phyloP scores from a whole-genome alignment of 2,888 invertebrate genomes.

The Eristalis intricaria region DNA sequence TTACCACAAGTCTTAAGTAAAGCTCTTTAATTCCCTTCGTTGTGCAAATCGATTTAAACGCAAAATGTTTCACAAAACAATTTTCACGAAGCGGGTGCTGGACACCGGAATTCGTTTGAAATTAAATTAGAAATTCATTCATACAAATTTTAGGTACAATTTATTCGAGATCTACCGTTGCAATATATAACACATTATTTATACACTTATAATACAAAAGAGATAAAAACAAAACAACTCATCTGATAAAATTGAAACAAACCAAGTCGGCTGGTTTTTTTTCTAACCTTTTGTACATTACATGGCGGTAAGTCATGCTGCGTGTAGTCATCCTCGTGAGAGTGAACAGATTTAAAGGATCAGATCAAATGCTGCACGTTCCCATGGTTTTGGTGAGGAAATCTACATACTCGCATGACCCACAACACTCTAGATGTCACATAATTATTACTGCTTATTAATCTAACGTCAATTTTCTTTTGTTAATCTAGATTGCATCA shows the following conservation, averaged over 20 bases:
- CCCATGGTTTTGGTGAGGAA: background rate
- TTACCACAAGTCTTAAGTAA: slow-evolving; percentile 33
- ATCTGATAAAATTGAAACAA: background rate
- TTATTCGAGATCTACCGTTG: slow-evolving; percentile 62
- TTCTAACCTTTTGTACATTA: background rate
- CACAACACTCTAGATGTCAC: background rate
- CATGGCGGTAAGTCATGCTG: background rate
- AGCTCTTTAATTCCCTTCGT: slow-evolving; percentile 52
- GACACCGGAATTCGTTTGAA: background rate
- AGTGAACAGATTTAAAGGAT: too few relatives aligned
- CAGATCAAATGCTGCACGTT: too few relatives aligned
- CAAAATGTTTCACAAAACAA: background rate
- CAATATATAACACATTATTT: slow-evolving; percentile 37
- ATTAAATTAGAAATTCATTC: slow-evolving; percentile 51
- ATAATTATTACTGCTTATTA: background rate
- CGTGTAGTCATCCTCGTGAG: background rate
- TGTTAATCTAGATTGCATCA: slow-evolving; percentile 46
- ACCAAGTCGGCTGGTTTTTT: background rate
- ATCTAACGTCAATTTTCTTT: background rate
- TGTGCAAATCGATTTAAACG: slow-evolving; percentile 48
- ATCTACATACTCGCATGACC: background rate
- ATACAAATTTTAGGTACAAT: slow-evolving; percentile 64
- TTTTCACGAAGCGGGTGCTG: background rate
- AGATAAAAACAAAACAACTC: background rate
- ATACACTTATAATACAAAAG: slow-evolving; percentile 13